phyloP scores from a whole-genome alignment of 2,113 vertebrate species.

The Desmodus rotundus region DNA sequence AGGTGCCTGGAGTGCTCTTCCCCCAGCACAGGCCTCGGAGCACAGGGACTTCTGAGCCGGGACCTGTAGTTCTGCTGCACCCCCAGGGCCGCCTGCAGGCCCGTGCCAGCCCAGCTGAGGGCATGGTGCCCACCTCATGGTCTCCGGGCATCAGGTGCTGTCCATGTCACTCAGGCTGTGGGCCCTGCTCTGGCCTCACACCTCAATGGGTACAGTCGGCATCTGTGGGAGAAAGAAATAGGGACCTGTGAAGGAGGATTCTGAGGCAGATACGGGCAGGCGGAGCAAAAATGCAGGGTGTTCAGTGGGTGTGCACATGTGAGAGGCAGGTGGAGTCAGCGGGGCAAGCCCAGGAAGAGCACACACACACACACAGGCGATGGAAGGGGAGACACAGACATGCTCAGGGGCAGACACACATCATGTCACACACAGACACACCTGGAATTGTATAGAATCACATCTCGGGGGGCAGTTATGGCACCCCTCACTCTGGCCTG shows the following conservation, averaged over 20 bases:
- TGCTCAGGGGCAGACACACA: background rate
- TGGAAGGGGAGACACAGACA: background rate
- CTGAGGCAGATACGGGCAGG: background rate
- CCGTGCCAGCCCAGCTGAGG: fast-evolving
- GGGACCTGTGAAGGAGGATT: background rate
- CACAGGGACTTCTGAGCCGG: background rate
- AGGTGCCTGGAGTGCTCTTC: background rate
- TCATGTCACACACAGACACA: background rate
- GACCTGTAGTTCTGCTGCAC: background rate
- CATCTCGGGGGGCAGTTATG: fast-evolving
- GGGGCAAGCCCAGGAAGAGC: fast-evolving
- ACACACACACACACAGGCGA: background rate
- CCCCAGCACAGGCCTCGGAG: background rate
- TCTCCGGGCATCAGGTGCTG: background rate
- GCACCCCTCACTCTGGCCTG: background rate
- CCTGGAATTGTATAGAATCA: too few species aligned
- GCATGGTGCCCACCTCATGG: background rate
- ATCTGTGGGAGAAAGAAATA: background rate
- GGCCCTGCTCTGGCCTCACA: background rate
- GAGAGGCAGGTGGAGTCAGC: background rate
- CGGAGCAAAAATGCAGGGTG: too few species aligned
- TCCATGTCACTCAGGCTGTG: background rate
- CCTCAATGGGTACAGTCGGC: background rate
- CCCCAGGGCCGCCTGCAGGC: too few species aligned
- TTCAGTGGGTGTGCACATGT: background rate